phyloP scores from a whole-genome alignment of 2,888 invertebrate species.

The Trachelus troglodyta region DNA sequence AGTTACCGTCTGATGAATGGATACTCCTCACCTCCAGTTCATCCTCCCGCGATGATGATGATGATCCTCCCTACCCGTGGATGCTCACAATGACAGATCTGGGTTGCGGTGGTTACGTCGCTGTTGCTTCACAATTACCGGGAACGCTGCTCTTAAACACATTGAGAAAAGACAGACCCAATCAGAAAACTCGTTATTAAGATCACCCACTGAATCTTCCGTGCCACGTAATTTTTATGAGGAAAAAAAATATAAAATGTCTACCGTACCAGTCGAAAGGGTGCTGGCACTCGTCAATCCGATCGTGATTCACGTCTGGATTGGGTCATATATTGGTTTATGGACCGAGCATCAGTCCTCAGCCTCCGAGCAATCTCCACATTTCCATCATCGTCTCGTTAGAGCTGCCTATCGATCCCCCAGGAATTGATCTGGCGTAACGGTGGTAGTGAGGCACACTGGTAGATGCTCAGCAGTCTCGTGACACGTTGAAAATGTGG shows the following conservation, averaged over 20 bases:
- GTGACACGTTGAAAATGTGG: slow-evolving; percentile 40
- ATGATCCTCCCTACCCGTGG: slow-evolving; percentile 10
- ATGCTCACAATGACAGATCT: slow-evolving; percentile 52
- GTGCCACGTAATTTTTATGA: background rate
- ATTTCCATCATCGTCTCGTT: slow-evolving; percentile 52
- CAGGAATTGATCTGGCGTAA: background rate
- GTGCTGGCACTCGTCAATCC: background rate
- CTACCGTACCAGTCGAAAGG: background rate
- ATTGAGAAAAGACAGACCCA: background rate
- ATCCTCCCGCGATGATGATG: background rate
- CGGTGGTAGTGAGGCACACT: background rate
- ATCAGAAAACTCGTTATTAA: background rate
- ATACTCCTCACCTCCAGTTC: slow-evolving; percentile 22
- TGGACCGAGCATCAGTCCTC: background rate
- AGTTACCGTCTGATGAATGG: slow-evolving; percentile 49
- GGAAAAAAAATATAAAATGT: background rate
- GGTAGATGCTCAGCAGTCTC: background rate
- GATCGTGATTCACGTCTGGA: background rate
- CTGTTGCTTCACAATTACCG: slow-evolving; percentile 33
- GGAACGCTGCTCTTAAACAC: slow-evolving; percentile 7
- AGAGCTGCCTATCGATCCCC: slow-evolving; percentile 37
- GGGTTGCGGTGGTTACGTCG: slow-evolving; percentile 40
- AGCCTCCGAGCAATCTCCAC: slow-evolving; percentile 1
- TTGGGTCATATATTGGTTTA: background rate
- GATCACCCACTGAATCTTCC: background rate